Conservation (phyloP, 2,888 invertebrate genomes). For the Drosophila prostipennis region DNA sequence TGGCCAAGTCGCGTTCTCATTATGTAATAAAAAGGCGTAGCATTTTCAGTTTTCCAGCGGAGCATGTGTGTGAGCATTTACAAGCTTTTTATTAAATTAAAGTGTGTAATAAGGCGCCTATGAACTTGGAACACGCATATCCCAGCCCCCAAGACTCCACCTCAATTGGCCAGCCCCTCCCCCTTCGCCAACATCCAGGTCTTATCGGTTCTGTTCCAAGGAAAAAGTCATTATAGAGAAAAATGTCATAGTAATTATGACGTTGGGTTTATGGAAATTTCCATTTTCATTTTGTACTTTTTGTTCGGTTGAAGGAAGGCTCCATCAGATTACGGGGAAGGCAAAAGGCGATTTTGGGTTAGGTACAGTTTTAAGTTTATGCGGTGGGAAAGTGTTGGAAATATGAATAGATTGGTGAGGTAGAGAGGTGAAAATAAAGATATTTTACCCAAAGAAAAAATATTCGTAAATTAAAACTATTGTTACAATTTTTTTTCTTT, state of each 20-base stretch:
- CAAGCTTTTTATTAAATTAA: slow-evolving; percentile 77
- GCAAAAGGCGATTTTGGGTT: background rate
- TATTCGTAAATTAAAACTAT: too few species aligned
- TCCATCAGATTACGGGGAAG: slow-evolving; percentile 7
- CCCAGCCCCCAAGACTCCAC: slow-evolving; percentile 2
- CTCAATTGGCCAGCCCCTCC: slow-evolving; percentile 20
- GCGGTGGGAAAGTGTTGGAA: slow-evolving; percentile 1
- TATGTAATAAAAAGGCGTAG: slow-evolving; percentile 76
- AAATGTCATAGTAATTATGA: slow-evolving; percentile 74
- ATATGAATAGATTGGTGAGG: background rate
- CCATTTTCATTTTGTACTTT: slow-evolving; percentile 29
- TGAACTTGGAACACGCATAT: slow-evolving; percentile 64
- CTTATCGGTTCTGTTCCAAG: slow-evolving; percentile 37
- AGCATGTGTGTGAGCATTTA: slow-evolving; percentile 70
- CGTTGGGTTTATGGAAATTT: slow-evolving; percentile 69
- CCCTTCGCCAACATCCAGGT: background rate
- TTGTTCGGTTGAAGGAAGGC: background rate
- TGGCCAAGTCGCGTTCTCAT: slow-evolving; percentile 55
- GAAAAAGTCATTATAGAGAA: slow-evolving; percentile 46
- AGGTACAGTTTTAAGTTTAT: slow-evolving; percentile 6
- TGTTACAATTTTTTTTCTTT: background rate
- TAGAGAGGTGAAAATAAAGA: background rate
- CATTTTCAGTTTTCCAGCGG: slow-evolving; percentile 33
- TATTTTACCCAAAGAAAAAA: too few species aligned
- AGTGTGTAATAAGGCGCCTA: slow-evolving; percentile 74